phyloP scores from a whole-genome alignment of 1,140 invertebrate species.

The Caenorhabditis inopinata region DNA sequence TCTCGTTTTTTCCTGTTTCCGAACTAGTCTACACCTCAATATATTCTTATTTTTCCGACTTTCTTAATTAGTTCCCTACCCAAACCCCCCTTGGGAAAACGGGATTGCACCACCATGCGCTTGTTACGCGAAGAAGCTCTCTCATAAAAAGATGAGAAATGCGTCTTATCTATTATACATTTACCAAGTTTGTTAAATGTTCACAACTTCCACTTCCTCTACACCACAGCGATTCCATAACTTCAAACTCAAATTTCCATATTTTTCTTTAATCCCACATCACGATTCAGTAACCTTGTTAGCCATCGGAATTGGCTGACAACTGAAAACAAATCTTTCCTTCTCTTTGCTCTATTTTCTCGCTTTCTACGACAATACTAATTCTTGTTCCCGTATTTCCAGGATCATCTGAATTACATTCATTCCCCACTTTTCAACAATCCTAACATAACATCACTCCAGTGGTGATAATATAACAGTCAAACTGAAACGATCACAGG shows the following conservation, averaged over 20 bases:
- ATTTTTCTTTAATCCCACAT: not conserved
- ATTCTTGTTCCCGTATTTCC: not conserved
- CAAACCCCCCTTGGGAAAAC: not conserved
- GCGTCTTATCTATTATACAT: no score
- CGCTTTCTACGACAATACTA: not conserved
- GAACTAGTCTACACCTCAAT: slow-evolving; percentile 22
- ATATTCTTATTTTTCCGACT: slow-evolving; percentile 28
- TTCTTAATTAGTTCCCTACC: slow-evolving; percentile 33
- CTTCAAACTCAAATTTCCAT: no score
- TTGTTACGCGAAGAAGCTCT: not conserved
- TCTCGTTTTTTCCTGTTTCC: not conserved
- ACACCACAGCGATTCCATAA: no score
- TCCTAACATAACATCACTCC: not conserved
- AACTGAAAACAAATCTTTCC: not conserved
- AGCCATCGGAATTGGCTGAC: not conserved
- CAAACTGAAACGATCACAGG: slow-evolving; percentile 27
- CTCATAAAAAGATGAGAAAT: slow-evolving; percentile 7
- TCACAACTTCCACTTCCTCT: no score
- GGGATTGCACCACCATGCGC: not conserved
- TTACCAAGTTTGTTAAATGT: no score
- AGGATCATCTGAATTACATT: not conserved
- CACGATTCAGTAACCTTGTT: slow-evolving; percentile 12
- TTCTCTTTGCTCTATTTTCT: not conserved
- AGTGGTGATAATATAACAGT: not conserved
- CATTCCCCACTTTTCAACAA: not conserved